Evolutionary conservation across 1,140 invertebrate species (phyloP), one percentile per base, ranked within the genome.

Genomic region (Drosophila triauraria): DNA sequence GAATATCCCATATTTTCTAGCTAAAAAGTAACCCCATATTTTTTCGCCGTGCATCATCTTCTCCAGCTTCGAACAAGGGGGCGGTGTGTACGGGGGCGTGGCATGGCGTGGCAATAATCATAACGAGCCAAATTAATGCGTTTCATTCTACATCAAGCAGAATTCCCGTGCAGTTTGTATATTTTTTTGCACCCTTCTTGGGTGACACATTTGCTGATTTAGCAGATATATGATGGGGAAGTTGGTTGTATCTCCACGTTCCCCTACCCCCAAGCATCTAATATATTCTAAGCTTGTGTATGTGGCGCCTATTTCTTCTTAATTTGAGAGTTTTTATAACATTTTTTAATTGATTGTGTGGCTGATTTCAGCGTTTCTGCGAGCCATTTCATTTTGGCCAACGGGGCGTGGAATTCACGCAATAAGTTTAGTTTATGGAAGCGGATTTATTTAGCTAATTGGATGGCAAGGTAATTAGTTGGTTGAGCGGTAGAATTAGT

Each of bases 121-220:
- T 91, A 91, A 91, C 87, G 87, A 91, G 87, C 83, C 72, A 91
- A 91, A 91, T 91, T 91, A 91, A 91, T 91, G 88, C 80, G 88
- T 91, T 91, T 91, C 84, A 84, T 87, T 83, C 88, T 91, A 87
- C 83, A 82, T 91, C 75, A 79, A 87, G 87, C 87, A 91, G 88
- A 91, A 91, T 82, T 91, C 88, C 87, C 84, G 83, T 90, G 80
- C 85, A 84, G 67, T 67, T 54, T 38, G 32, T 54, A 54, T 23
- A 23, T 54, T 53, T 44, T 75, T 63, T 47, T 50, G 51, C 42
- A 42, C 51, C 43, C 43, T 51, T 50, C 46, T 32, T 38, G 17
- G 62, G 75, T 79, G 85, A 90, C 85, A 90, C 86, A 90, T 90
- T 90, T 85, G 85, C 78, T 90, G 85, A 90, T 90, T 81, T 88